Conservation (phyloP, 2,113 vertebrate genomes). For the Heloderma charlesbogerti region DNA sequence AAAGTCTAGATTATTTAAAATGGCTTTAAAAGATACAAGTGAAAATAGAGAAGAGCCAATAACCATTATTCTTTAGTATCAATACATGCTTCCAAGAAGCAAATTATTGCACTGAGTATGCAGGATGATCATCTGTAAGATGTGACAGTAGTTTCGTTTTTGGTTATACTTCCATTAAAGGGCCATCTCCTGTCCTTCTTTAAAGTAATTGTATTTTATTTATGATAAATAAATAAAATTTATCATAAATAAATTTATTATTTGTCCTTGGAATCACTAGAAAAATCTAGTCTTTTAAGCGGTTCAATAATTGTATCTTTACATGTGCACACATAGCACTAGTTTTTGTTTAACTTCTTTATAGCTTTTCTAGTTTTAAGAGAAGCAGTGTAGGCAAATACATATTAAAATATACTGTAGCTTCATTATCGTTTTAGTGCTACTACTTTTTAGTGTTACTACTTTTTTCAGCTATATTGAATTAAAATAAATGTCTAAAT, state of each 20-base stretch:
- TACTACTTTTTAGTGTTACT: background rate
- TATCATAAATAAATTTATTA: too few species aligned
- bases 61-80: slow-evolving; percentile 45
- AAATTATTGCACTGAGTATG: slow-evolving; percentile 44
- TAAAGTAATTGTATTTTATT: background rate
- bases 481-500: slow-evolving; percentile 46
- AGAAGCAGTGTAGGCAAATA: slow-evolving; percentile 24
- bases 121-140: slow-evolving; percentile 41
- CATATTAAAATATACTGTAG: background rate
- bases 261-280: background rate
- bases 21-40: slow-evolving; percentile 17
- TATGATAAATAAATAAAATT: background rate
- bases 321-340: background rate
- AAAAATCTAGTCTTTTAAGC: background rate
- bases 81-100: slow-evolving; percentile 13
- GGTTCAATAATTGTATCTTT: slow-evolving; percentile 35
- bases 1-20: slow-evolving; percentile 19
- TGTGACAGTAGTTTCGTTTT: slow-evolving; percentile 19
- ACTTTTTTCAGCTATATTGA: background rate
- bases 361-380: slow-evolving; percentile 13
- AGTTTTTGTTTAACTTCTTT: background rate
- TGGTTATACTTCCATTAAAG: slow-evolving; percentile 49
- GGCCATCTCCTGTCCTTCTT: slow-evolving; percentile 22
- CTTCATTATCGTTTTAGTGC: background rate
- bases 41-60: slow-evolving; percentile 30